A percentile compares a stretch with the other conserved stretches of the same genome.
These are phyloP conservation scores for Cordylochernes scorpioides DNA, from an alignment of 2,888 invertebrate genomes.

Conservation along the genomic window DNA sequence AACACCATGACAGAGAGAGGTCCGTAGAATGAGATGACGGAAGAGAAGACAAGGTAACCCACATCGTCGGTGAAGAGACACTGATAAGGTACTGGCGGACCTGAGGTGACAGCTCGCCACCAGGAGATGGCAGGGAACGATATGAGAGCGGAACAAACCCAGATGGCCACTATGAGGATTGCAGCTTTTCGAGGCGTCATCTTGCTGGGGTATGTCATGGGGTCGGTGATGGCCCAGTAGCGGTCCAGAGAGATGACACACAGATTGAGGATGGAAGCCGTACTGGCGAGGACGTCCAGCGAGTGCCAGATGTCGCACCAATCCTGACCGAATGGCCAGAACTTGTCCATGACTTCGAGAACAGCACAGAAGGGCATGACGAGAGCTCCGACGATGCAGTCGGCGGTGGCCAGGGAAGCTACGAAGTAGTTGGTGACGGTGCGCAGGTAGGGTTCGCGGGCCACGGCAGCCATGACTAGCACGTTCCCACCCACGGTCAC, in stretches of 20 bases:
- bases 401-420: constrained; percentile 82
- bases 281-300: constrained; percentile 81
- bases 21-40: constrained; percentile 86
- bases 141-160: constrained; percentile 85
- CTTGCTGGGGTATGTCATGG: constrained; percentile 79
- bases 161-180: constrained; percentile 66
- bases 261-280: constrained; percentile 84
- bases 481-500: constrained; percentile 84
- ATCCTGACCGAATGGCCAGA: constrained; percentile 73
- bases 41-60: constrained; percentile 86
- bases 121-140: constrained; percentile 79
- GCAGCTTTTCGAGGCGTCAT: constrained; percentile 71
- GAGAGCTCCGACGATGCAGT: constrained; percentile 76
- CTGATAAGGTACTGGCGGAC: constrained; percentile 31
- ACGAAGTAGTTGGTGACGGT: constrained; percentile 94
- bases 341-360: constrained; percentile 37
- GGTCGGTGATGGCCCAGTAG: constrained; percentile 97
- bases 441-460: constrained; percentile 69
- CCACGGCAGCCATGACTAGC: constrained; percentile 73
- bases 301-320: constrained; percentile 98
- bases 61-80: constrained; percentile 91
- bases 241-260: constrained; percentile 88
- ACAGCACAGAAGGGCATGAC: constrained; percentile 93
- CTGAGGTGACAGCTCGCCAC: constrained; percentile 28
- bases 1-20: constrained; percentile 93